Base-by-base conservation (phyloP, 2,888 invertebrate genomes). In the Griposia aprilina region DNA sequence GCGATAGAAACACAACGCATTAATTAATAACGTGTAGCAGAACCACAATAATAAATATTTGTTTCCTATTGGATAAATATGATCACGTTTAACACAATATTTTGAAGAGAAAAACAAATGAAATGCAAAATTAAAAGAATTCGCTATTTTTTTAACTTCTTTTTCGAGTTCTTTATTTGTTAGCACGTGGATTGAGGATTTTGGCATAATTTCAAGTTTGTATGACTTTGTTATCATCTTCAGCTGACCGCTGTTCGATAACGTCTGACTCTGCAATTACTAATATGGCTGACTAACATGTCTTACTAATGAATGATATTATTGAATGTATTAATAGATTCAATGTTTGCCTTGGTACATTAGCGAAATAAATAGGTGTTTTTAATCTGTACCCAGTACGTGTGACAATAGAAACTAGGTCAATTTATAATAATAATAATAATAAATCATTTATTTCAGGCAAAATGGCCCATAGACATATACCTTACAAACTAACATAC, bases 61-160 rank as follows among this genome's bases (percentile, higher is more conserved):
- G 0, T 65, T 59, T 65, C 80, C 57, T 41, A 26, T 79, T 26
- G 57, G 71, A 52, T 52, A 57, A 26, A 78, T 55, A 48, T 17
- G 65, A 26, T 73, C 20, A 41, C 4, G 4, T 26, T 41, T 15
- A 1, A 80, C n/a, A 30, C 0, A 52, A 26, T 69, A 81, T 20
- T 79, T 79, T 45, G 79, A 80, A 60, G 36, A 52, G 30, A 72
- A 11, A 48, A 71, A 80, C 7, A 66, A 57, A 11, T 66, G 15
- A 15, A 80, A 45, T 8, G 52, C 17, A 52, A 66, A 59, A 36
- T 78, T 45, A 17, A 69, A 50, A 11, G 78, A 63, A 17, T 57
- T 3, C 26, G 30, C 48, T 3, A 78, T 55, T 48, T 10, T 26
- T 66, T 80, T 20, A 30, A 79, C 8, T 26, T 79, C 50, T 11